Evolutionary conservation across 2,113 vertebrate genomes (phyloP).

Genomic region (Sebastes fasciatus): DNA sequence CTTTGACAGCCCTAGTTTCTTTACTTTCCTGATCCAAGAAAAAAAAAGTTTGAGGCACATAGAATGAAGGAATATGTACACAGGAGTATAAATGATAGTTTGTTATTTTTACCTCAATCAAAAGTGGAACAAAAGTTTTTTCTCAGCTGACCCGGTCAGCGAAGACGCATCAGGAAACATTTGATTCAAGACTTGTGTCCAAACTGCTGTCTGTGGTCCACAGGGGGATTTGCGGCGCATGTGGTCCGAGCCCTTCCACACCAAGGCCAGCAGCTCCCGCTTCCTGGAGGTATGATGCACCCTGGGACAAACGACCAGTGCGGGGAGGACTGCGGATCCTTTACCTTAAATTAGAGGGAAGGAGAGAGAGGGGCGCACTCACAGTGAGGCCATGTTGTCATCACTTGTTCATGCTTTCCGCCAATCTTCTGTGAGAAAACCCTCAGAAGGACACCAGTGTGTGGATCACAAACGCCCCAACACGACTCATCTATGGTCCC

Average conservation of each 20-base stretch:
- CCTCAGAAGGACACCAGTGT: slow-evolving; percentile 70
- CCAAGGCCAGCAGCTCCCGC: slow-evolving; percentile 95
- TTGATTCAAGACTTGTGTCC: neutral
- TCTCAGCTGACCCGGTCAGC: neutral
- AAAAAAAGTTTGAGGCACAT: neutral
- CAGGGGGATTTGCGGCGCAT: slow-evolving; percentile 98
- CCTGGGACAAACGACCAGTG: slow-evolving; percentile 58
- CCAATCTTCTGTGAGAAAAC: slow-evolving; percentile 68
- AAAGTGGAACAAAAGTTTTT: neutral
- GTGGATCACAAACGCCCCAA: slow-evolving; percentile 69
- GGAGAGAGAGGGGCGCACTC: slow-evolving; percentile 68
- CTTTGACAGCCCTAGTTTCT: no score
- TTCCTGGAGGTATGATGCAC: slow-evolving; percentile 99
- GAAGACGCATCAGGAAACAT: neutral
- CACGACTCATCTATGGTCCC: slow-evolving; percentile 65
- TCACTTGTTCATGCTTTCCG: slow-evolving; percentile 78
- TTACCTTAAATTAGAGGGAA: slow-evolving; percentile 59
- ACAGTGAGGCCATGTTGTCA: slow-evolving; percentile 80
- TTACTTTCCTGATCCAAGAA: no score
- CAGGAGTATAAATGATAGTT: neutral
- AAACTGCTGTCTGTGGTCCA: slow-evolving; percentile 28
- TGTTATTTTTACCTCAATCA: neutral
- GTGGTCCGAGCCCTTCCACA: slow-evolving; percentile 99
- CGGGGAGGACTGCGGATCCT: slow-evolving; percentile 69
- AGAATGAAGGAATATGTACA: neutral